Evolutionary conservation across 2,797 vertebrate genomes (phyloP).

Genomic region (Gymnocypris eckloni): DNA sequence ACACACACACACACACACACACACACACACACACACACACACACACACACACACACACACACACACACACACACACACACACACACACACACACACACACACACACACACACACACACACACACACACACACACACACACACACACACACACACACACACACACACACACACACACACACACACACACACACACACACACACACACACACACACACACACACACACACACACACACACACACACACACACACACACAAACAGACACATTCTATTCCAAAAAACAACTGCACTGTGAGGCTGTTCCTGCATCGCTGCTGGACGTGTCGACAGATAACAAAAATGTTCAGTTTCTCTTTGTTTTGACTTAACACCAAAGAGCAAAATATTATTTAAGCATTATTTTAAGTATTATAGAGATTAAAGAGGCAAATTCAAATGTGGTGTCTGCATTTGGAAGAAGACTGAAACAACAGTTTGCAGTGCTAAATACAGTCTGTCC

Average conservation of each 20-base stretch:
- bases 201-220: slow-evolving; percentile 28
- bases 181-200: slow-evolving; percentile 50
- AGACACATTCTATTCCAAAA: slow-evolving; percentile 42
- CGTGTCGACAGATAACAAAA: not conserved
- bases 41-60: no score
- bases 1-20: slow-evolving; percentile 43
- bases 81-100: slow-evolving; percentile 13
- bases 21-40: slow-evolving; percentile 42
- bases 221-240: slow-evolving; percentile 50
- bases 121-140: slow-evolving; percentile 28
- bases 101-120: slow-evolving; percentile 48
- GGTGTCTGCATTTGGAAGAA: slow-evolving; percentile 17
- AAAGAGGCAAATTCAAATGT: not conserved
- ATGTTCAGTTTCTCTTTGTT: not conserved
- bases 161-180: slow-evolving; percentile 45
- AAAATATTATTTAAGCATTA: not conserved
- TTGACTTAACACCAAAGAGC: slow-evolving; percentile 7
- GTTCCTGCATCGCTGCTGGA: slow-evolving; percentile 1
- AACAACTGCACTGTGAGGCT: slow-evolving; percentile 44
- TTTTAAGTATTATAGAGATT: not conserved
- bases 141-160: no score
- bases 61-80: no score
- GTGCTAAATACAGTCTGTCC: slow-evolving; percentile 43
- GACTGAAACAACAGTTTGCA: slow-evolving; percentile 24
- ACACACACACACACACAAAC: slow-evolving; percentile 35